Conservation (phyloP, 2,888 invertebrate species). For the Dendrolimus pini region DNA sequence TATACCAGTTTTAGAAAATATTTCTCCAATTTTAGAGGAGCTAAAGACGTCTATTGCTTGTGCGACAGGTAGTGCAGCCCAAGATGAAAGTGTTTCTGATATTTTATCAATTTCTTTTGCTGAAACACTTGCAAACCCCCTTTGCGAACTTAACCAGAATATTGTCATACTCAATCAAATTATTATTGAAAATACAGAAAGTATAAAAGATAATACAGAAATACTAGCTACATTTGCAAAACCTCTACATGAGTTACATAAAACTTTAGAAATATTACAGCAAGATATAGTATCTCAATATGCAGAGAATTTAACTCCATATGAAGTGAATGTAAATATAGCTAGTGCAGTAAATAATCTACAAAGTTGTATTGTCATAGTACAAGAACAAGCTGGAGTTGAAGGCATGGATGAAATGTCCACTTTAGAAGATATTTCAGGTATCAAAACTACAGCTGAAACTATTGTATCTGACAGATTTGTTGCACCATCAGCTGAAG, state of each 20-base stretch:
- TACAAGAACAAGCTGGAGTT: constrained; percentile 61
- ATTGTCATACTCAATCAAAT: constrained; percentile 47
- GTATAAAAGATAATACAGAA: constrained; percentile 36
- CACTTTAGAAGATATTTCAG: constrained; percentile 75
- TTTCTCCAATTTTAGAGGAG: constrained; percentile 53
- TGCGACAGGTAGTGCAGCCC: constrained; percentile 26
- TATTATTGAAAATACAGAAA: constrained; percentile 46
- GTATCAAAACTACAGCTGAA: constrained; percentile 73
- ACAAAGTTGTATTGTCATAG: constrained; percentile 60
- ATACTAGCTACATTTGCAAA: constrained; percentile 56
- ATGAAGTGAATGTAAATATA: constrained; percentile 40
- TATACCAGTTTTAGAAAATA: constrained; percentile 38
- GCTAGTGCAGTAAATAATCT: constrained; percentile 55
- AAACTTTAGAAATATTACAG: constrained; percentile 59
- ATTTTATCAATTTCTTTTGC: constrained; percentile 59
- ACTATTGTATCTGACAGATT: constrained; percentile 52
- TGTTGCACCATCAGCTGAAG: constrained; percentile 39
- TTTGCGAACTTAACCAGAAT: constrained; percentile 52
- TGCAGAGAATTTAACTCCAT: constrained; percentile 37
- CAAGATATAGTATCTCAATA: constrained; percentile 63
- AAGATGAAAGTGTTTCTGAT: constrained; percentile 39
- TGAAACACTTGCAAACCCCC: constrained; percentile 45
- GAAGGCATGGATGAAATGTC: constrained; percentile 73
- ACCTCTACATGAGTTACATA: constrained; percentile 60
- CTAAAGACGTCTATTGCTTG: constrained; percentile 49